Base-by-base conservation (phyloP, 1,140 invertebrate genomes). In the Neelides sp. region DNA sequence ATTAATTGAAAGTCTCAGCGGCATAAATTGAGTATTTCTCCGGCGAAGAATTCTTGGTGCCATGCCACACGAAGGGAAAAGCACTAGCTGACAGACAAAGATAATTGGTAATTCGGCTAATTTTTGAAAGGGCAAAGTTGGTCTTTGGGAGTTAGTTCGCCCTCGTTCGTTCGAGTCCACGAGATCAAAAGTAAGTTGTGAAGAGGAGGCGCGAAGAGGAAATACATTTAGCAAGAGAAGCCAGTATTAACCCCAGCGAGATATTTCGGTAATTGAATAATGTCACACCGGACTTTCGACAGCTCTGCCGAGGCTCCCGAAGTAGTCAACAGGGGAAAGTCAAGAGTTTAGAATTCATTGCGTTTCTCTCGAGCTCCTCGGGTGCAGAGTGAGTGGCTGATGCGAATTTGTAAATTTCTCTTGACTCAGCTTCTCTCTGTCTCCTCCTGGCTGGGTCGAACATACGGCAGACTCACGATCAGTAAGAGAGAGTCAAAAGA, bases 231-330 rank as follows among this genome's bases (percentile, higher is more conserved):
- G 30, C 26, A 42, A 51, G 49, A 42, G 45, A 42, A 51, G 41
- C 36, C 41, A 42, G 49, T n/a, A n/a, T n/a, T n/a, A n/a, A 51
- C 49, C 49, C 49, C 49, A 44, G 34, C 35, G 41, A 42, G 49
- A 45, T 44, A 51, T 51, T 45, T 42, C 41, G 49, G 32, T 51
- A 51, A 51, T 51, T 44, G 49, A 51, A 51, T 51, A 51, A 51
- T 51, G 49, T 51, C 49, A 51, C 49, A 51, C 49, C 27, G 49
- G 49, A 28, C 41, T 51, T 51, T 51, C 49, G 49, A 51, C 49
- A 51, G 49, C 42, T 45, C 49, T 44, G 24, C 49, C 49, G 28
- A 42, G 30, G 15, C 24, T 34, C 42, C 20, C 32, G n/a, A 46
- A 52, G 34, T 34, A 32, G 27, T 37, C 40, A 19, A 30, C 50